Percentiles rank a stretch among this genome's conserved stretches.
Evolutionary conservation across 92 coral and sea anemone species (phyloP).

Genomic region (Siderastrea siderea): DNA sequence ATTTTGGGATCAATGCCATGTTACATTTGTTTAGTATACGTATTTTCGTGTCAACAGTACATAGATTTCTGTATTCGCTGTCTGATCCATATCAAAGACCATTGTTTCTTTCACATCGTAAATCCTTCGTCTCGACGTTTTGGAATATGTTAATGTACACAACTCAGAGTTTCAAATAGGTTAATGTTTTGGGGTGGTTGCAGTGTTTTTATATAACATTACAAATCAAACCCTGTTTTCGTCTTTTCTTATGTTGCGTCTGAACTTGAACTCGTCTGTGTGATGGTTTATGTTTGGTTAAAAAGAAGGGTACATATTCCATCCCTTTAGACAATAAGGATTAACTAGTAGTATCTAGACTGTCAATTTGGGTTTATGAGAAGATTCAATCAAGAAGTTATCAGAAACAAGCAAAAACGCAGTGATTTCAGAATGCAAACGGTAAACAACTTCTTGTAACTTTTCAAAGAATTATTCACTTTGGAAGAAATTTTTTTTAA

Average conservation of each 20-base stretch:
- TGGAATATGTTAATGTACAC: not conserved
- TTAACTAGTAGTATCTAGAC: no score
- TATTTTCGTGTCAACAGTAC: not conserved
- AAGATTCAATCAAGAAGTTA: not conserved
- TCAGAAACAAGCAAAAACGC: no score
- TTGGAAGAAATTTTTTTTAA: no score
- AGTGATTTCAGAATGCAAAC: no score
- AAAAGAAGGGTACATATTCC: not conserved
- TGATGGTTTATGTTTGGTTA: not conserved
- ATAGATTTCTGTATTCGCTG: not conserved
- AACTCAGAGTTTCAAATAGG: not conserved
- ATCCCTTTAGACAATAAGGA: not conserved
- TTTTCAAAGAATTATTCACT: no score
- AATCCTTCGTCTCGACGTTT: conserved; percentile 36
- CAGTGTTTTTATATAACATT: not conserved
- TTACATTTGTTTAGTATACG: not conserved
- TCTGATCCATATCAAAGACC: not conserved
- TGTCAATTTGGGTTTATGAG: not conserved
- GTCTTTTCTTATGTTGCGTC: not conserved
- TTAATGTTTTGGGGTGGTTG: not conserved
- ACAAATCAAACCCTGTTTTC: not conserved
- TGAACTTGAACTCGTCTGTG: not conserved
- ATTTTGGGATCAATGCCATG: not conserved
- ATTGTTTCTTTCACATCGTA: not conserved
- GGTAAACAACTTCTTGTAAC: not conserved